Evolutionary conservation across 1,140 invertebrate species (phyloP), one percentile per base, ranked within the genome.

Genomic region (Caenorhabditis inopinata): DNA sequence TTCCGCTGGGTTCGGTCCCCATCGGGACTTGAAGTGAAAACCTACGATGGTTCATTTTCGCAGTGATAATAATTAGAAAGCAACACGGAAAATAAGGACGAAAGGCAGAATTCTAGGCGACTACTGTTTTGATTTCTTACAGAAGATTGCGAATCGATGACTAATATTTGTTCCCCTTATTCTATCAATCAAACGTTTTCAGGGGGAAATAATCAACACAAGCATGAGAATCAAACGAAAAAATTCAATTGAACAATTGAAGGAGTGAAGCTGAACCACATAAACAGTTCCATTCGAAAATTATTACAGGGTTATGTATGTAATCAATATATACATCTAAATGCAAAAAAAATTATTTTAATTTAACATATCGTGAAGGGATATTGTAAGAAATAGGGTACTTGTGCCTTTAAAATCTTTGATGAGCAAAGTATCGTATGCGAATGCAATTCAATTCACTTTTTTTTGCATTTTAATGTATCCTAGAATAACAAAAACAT

Each of bases 1-100:
- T 53, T 42, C 49, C 32, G 42, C 76, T 53, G 29, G 76, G 76
- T 78, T 78, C 76, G 53, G 76, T 58, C 47, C 76, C 76, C 76
- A 78, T 78, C 68, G 76, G 76, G 76, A 78, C 76, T 53, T 78
- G 76, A 38, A 78, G 53, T 18, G 76, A 78, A 29, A 78, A 78
- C 49, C 76, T 68, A 32, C 58, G 58, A 68, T 68, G 58, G 29
- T 6, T 42, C 58, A 68, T 68, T 68, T 42, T 68, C 11, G 14
- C 38, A 42, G 5, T 42, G 14, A 42, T 7, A 42, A 18, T 16
- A 11, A 58, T 18, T 11, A 27, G 18, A 23, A 9, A 18, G 5
- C 6, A 68, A 68, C 38, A 68, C 16, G 58, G 27, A 38, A 21
- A 38, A 38, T 4, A 38, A 38, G 11, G 32, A 38, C 32, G 5